These are phyloP conservation scores for Megatriorchis doriae DNA, from an alignment of 2,113 vertebrate species.

Conservation along the genomic window DNA sequence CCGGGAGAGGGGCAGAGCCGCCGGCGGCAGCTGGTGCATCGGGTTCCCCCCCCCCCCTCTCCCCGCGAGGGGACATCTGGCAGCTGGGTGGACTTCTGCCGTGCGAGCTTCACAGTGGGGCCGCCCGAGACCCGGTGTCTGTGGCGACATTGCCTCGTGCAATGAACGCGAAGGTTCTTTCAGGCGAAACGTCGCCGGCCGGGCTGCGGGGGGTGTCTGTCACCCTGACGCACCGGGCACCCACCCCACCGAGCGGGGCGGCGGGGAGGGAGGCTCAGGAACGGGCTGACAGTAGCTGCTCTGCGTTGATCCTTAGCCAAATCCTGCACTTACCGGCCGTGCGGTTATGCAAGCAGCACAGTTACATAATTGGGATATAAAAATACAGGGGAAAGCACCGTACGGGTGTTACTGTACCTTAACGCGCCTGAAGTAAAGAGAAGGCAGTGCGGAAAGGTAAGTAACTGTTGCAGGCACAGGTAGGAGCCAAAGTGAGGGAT, in stretches of 20 bases:
- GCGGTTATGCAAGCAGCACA: constrained; percentile 41
- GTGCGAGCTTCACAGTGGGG: not conserved
- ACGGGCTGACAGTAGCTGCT: not conserved
- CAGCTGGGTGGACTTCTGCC: not conserved
- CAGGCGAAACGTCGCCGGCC: not conserved
- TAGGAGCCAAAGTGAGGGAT: not conserved
- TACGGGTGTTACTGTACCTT: not conserved
- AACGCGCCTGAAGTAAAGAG: not conserved
- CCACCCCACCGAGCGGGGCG: not conserved
- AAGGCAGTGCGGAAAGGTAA: not conserved
- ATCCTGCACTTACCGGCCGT: not conserved
- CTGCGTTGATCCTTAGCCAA: not conserved
- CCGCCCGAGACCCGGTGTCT: not conserved
- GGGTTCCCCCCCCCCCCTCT: no score
- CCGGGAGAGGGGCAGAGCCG: no score
- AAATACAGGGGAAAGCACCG: not conserved
- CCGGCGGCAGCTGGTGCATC: no score
- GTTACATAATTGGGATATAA: constrained; percentile 49
- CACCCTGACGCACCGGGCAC: no score
- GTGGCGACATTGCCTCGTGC: not conserved
- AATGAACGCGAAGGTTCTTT: not conserved
- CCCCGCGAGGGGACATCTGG: not conserved
- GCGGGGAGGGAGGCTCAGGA: not conserved
- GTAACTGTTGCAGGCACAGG: not conserved
- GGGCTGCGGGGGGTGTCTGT: not conserved